Conservation (phyloP, 2,113 vertebrate genomes). For the Cyanoliseus patagonus region DNA sequence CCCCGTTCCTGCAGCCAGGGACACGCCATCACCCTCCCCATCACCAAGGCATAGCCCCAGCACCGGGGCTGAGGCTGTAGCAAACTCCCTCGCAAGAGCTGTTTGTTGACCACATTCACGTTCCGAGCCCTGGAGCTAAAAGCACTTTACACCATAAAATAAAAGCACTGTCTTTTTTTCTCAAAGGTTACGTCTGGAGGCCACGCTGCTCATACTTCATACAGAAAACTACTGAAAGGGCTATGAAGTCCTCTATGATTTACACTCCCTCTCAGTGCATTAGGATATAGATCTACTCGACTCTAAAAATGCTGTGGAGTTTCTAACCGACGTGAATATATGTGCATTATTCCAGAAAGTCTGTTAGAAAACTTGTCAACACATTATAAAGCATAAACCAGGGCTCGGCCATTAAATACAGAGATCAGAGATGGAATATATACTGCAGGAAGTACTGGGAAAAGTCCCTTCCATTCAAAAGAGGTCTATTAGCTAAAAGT, state of each 20-base stretch:
- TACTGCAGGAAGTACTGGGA: conserved; percentile 70
- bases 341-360: conserved; percentile 82
- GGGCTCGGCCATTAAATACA: conserved; percentile 75
- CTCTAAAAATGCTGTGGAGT: conserved; percentile 77
- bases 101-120: conserved; percentile 84
- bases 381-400: conserved; percentile 81
- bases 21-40: conserved; percentile 40
- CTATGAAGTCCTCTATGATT: conserved; percentile 84
- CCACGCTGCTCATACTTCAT: conserved; percentile 84
- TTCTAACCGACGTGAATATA: conserved; percentile 79
- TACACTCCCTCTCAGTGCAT: conserved; percentile 80
- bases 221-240: conserved; percentile 84
- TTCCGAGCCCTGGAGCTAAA: conserved; percentile 83
- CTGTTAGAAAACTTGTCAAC: conserved; percentile 83
- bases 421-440: conserved; percentile 74
- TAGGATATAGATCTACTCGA: conserved; percentile 80
- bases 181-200: conserved; percentile 85
- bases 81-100: conserved; percentile 69
- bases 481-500: conserved; percentile 62
- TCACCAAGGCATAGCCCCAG: background rate
- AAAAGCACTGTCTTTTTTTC: conserved; percentile 85
- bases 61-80: conserved; percentile 36
- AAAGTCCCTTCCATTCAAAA: conserved; percentile 66
- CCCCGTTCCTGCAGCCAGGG: background rate
- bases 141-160: conserved; percentile 87